Evolutionary conservation across 2,113 vertebrate genomes (phyloP), one percentile per base, ranked within the genome.

Genomic region (Engraulis encrasicolus): DNA sequence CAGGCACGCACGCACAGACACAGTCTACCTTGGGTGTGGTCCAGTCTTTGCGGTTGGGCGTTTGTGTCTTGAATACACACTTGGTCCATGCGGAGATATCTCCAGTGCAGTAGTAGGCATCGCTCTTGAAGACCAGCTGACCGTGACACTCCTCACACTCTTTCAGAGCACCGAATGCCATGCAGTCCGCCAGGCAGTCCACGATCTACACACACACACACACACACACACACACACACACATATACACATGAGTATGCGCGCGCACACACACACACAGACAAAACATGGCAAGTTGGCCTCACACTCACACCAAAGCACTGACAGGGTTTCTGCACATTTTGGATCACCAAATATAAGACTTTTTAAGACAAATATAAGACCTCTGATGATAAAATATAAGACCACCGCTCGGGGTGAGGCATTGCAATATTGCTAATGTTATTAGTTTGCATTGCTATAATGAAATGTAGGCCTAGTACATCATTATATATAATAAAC

Each of bases 51-150:
- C 97, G 96, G 80, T 83, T 86, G 18, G 98, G 98, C 0, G 86
- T 95, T 90, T 95, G 91, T 0, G 95, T 99, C 93, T 95, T 99
- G 90, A 95, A 95, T 87, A 97, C 96, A 23, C 98, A 99, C 89
- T 99, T 99, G 14, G 98, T 99, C 98, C 98, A 99, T 83, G 96
- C 97, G 11, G 97, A 99, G 86, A 99, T 96, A 71, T 99, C 94
- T 9, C 98, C 98, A 0, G 95, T 96, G 31, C 98, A 99, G 90
- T 97, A 97, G 36, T 99, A 99, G 0, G 96, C 96, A 0, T 99
- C 97, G 0, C 96, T 95, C 91, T 96, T 99, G 90, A 98, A 99
- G 84, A 98, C 96, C 90, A 99, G 93, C 93, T 99, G 98, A 18
- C 98, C 98, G 0, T 92, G 91, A 89, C 98, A 99, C 61, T 96